A percentile compares a stretch with the other conserved stretches of the same genome.
Evolutionary conservation across 1,140 invertebrate genomes (phyloP).

Genomic region (Notospermus geniculatus): DNA sequence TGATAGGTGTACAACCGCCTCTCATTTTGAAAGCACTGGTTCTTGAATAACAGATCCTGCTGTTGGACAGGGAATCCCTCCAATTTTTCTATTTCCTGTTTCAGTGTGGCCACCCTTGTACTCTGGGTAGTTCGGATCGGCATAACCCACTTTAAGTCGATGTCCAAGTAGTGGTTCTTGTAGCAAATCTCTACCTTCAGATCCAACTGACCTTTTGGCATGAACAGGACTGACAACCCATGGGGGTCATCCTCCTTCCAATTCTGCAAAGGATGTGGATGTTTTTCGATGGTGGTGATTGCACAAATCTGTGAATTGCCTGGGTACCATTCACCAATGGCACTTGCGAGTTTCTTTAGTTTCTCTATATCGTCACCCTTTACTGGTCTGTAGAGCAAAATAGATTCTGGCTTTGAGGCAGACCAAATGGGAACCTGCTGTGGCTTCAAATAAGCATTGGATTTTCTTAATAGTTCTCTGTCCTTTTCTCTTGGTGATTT

Average conservation of each 20-base stretch:
- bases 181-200: slow-evolving; percentile 38
- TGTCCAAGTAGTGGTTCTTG: slow-evolving; percentile 21
- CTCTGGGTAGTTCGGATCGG: slow-evolving; percentile 18
- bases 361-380: slow-evolving; percentile 28
- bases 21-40: slow-evolving; percentile 36
- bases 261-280: background rate
- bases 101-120: slow-evolving; percentile 35
- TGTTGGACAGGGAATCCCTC: slow-evolving; percentile 36
- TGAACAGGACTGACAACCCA: slow-evolving; percentile 34
- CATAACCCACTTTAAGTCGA: slow-evolving; percentile 32
- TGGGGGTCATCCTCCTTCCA: background rate
- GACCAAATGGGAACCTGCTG: slow-evolving; percentile 75
- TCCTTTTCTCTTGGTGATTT: too few relatives aligned
- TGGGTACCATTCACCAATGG: background rate
- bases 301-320: background rate
- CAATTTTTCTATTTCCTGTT: slow-evolving; percentile 30
- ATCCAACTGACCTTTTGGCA: slow-evolving; percentile 29
- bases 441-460: too few relatives aligned
- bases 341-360: background rate
- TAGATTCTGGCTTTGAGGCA: slow-evolving; percentile 74
- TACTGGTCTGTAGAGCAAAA: slow-evolving; percentile 69
- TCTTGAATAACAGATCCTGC: slow-evolving; percentile 38
- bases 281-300: background rate
- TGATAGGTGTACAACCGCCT: slow-evolving; percentile 36
- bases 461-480: too few relatives aligned